A percentile compares a stretch with the other conserved stretches of the same genome.
Conservation (phyloP, 2,888 invertebrate genomes). For the Crocallis elinguaria region DNA sequence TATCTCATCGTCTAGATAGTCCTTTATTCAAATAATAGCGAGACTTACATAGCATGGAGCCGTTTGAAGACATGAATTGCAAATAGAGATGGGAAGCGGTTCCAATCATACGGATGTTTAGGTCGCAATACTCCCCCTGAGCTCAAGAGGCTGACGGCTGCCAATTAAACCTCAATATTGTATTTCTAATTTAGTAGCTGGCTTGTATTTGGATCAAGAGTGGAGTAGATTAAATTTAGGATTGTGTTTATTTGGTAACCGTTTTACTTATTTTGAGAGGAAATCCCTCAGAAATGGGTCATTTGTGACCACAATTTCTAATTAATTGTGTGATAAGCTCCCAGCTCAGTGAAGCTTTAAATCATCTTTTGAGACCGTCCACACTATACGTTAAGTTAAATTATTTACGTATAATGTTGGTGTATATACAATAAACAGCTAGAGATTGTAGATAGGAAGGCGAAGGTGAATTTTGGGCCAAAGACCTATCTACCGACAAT, state of each 20-base stretch:
- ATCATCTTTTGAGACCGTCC: no score
- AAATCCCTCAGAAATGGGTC: no score
- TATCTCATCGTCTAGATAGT: constrained; percentile 36
- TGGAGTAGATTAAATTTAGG: constrained; percentile 19
- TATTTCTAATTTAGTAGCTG: constrained; percentile 49
- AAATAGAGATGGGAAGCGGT: constrained; percentile 60
- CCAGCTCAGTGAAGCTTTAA: no score
- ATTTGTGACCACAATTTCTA: no score
- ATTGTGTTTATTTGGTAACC: constrained; percentile 4
- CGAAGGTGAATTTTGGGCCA: no score
- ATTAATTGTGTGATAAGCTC: no score
- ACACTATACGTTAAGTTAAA: no score
- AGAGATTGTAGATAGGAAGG: no score
- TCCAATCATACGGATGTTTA: constrained; percentile 67
- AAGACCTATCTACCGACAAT: no score
- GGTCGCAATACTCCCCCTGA: constrained; percentile 57
- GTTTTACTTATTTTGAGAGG: no score
- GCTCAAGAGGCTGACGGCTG: constrained; percentile 56
- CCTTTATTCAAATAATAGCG: constrained; percentile 40
- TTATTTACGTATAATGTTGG: no score
- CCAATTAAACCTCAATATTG: constrained; percentile 63
- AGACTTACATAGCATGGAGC: constrained; percentile 37
- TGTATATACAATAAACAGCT: no score
- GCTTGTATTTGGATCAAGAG: constrained; percentile 40
- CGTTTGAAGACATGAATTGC: constrained; percentile 62